phyloP scores from a whole-genome alignment of 1,140 invertebrate species.

The Forficula auricularia region DNA sequence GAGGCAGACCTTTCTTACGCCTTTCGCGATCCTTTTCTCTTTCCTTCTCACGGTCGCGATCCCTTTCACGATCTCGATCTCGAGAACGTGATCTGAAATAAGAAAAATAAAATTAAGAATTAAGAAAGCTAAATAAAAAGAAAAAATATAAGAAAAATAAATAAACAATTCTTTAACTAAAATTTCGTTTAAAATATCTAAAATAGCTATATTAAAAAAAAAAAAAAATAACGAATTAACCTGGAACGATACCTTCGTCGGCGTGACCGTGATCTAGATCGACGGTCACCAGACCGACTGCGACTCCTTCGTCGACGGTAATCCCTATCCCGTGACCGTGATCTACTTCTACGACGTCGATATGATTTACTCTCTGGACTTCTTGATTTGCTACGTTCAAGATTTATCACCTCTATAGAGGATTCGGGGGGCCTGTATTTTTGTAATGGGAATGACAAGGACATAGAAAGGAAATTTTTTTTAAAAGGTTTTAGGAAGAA shows the following conservation, averaged over 20 bases:
- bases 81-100: conserved; percentile 29
- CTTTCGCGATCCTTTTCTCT: conserved; percentile 60
- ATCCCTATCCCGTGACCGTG: conserved; percentile 19
- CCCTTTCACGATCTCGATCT: conserved; percentile 35
- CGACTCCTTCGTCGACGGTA: too few relatives aligned
- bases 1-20: conserved; percentile 71
- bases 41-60: conserved; percentile 48
- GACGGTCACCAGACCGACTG: too few relatives aligned
- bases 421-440: neutral
- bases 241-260: conserved; percentile 19
- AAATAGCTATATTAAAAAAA: neutral
- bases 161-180: too few relatives aligned
- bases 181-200: too few relatives aligned
- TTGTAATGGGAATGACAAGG: too few relatives aligned
- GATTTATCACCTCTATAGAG: conserved; percentile 28
- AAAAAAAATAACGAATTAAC: conserved; percentile 1
- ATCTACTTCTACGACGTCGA: conserved; percentile 17
- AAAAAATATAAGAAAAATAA: too few relatives aligned
- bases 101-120: conserved; percentile 3
- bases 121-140: too few relatives aligned
- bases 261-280: conserved; percentile 25
- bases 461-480: too few relatives aligned
- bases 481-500: too few relatives aligned
- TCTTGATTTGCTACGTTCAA: conserved; percentile 33
- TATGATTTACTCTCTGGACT: conserved; percentile 25